phyloP scores from a whole-genome alignment of 2,888 invertebrate species.

The Cecidostiba fungosa region DNA sequence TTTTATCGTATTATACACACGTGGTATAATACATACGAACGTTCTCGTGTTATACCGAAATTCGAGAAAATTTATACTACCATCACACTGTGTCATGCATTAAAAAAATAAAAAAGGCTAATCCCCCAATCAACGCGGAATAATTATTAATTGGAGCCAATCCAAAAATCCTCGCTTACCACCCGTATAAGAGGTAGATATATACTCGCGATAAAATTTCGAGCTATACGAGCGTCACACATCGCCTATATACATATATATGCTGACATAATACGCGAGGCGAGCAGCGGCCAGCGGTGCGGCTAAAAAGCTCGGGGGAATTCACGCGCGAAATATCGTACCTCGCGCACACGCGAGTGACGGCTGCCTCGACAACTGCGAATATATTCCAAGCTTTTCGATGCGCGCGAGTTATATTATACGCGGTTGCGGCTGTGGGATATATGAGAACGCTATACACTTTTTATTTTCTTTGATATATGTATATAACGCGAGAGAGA shows the following conservation, averaged over 20 bases:
- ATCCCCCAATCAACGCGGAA: neutral
- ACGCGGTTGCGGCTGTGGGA: neutral
- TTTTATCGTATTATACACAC: too few species aligned
- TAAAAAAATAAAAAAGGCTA: neutral
- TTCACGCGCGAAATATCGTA: conserved; percentile 1
- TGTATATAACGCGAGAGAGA: too few species aligned
- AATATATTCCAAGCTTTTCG: conserved; percentile 63
- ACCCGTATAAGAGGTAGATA: neutral
- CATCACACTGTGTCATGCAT: too few species aligned
- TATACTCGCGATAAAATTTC: conserved; percentile 25
- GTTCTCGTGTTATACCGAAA: too few species aligned
- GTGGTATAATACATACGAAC: too few species aligned
- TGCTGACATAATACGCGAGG: conserved; percentile 29
- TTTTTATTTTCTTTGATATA: neutral
- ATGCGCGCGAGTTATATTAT: neutral
- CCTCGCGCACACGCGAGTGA: conserved; percentile 5
- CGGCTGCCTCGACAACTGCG: conserved; percentile 55
- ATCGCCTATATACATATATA: neutral
- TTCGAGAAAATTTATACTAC: too few species aligned
- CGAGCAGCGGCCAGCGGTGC: neutral
- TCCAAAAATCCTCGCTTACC: neutral
- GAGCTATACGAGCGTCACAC: conserved; percentile 17
- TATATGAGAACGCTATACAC: neutral
- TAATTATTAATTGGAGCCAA: neutral
- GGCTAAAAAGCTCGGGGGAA: conserved; percentile 49